Conservation (phyloP, 2,888 invertebrate genomes). For the Drosophila kambysellisi region DNA sequence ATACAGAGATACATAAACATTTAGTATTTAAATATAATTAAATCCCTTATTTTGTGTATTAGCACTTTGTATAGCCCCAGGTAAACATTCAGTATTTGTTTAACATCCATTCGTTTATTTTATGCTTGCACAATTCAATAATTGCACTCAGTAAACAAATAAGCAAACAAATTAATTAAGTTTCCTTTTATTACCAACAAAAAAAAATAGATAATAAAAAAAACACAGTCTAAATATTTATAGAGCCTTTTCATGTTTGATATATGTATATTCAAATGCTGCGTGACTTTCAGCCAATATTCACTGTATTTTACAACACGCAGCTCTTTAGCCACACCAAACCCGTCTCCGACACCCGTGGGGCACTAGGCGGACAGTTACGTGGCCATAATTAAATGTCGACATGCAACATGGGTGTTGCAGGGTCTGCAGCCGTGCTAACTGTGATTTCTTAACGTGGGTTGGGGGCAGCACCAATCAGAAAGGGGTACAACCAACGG, state of each 20-base stretch:
- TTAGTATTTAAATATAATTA: background rate
- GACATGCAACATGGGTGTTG: constrained; percentile 71
- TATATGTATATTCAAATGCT: background rate
- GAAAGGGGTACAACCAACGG: background rate
- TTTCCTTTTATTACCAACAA: background rate
- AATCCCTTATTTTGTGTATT: background rate
- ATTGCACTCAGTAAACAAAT: background rate
- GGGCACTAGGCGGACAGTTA: constrained; percentile 53
- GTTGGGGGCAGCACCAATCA: constrained; percentile 1
- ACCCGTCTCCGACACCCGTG: background rate
- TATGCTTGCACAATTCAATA: background rate
- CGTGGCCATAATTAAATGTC: constrained; percentile 81
- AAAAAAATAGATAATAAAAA: background rate
- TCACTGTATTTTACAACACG: constrained; percentile 28
- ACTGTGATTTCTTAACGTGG: constrained; percentile 36
- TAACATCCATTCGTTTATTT: constrained; percentile 1
- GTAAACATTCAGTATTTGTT: constrained; percentile 6
- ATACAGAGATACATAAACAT: background rate
- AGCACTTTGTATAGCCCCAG: background rate
- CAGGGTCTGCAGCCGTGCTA: constrained; percentile 43
- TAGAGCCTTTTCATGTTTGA: background rate
- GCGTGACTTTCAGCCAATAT: constrained; percentile 8
- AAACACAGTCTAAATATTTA: background rate
- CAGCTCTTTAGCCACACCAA: background rate
- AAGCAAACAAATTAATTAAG: background rate